phyloP scores from a whole-genome alignment of 2,888 invertebrate species.

The Helobdella robusta region DNA sequence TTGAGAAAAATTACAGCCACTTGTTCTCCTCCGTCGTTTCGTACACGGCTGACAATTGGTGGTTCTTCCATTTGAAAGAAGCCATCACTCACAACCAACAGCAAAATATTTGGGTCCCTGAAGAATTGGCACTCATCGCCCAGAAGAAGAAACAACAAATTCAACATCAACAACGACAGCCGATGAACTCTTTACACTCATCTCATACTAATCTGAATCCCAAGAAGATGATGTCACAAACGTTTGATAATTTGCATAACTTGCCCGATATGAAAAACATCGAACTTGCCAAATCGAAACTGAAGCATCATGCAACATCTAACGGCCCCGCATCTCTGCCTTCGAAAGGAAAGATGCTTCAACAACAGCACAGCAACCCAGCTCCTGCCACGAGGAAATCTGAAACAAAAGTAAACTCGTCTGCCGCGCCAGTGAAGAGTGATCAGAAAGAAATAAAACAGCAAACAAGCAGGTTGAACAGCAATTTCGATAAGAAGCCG shows the following conservation, averaged over 20 bases:
- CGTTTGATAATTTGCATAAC: conserved; percentile 26
- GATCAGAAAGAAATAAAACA: no score
- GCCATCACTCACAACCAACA: conserved; percentile 32
- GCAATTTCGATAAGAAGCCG: background rate
- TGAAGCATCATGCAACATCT: background rate
- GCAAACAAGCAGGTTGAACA: no score
- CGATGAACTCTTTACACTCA: background rate
- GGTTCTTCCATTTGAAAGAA: conserved; percentile 34
- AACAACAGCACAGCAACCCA: background rate
- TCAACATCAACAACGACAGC: no score
- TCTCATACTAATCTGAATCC: background rate
- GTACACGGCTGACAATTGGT: conserved; percentile 33
- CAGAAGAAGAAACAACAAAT: conserved; percentile 13
- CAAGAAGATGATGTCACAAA: conserved; percentile 25
- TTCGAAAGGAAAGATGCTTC: background rate
- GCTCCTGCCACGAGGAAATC: background rate
- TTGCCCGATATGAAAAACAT: background rate
- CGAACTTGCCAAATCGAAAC: background rate
- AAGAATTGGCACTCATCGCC: conserved; percentile 12
- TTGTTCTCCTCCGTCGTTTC: conserved; percentile 33
- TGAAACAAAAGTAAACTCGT: background rate
- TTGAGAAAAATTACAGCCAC: conserved; percentile 29
- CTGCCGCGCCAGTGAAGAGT: background rate
- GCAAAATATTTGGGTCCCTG: conserved; percentile 29
- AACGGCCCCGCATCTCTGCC: conserved; percentile 2